Evolutionary conservation across 2,797 vertebrate species (phyloP).

Genomic region (Triplophysa bombifrons): DNA sequence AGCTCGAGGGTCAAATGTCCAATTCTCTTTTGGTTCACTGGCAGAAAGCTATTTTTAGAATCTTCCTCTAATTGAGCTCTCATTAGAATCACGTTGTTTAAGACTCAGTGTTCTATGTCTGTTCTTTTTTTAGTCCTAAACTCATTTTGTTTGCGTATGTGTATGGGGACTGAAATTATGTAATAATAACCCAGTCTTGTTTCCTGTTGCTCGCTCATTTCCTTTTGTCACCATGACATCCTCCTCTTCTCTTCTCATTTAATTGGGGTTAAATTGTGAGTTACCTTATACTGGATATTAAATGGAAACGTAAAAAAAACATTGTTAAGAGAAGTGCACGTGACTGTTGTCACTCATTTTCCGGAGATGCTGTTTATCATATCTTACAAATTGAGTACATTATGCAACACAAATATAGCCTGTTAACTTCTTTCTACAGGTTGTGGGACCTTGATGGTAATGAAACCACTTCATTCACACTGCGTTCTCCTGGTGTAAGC

Average conservation of each 20-base stretch:
- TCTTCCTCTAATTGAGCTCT: constrained; percentile 40
- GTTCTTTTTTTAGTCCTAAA: constrained; percentile 23
- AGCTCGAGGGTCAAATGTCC: background rate
- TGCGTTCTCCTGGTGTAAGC: constrained; percentile 92
- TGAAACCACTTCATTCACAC: constrained; percentile 84
- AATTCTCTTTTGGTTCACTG: background rate
- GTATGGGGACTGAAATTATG: constrained; percentile 14
- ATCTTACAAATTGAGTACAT: too few relatives aligned
- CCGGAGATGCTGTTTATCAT: too few relatives aligned
- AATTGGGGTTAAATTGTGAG: background rate
- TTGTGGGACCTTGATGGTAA: constrained; percentile 94
- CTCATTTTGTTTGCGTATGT: constrained; percentile 19
- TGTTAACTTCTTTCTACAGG: constrained; percentile 66
- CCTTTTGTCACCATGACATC: constrained; percentile 5
- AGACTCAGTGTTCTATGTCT: constrained; percentile 32
- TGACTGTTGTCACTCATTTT: too few relatives aligned
- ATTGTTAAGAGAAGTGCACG: background rate
- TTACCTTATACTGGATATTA: background rate
- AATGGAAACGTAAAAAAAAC: background rate
- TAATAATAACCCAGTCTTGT: constrained; percentile 26
- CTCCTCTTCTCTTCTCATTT: background rate
- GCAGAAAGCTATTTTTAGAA: constrained; percentile 42
- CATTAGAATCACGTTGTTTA: constrained; percentile 40
- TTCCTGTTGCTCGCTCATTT: constrained; percentile 16
- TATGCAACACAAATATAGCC: background rate